Base-by-base conservation (phyloP, 2,888 invertebrate genomes). In the Listrodromus nycthemerus region DNA sequence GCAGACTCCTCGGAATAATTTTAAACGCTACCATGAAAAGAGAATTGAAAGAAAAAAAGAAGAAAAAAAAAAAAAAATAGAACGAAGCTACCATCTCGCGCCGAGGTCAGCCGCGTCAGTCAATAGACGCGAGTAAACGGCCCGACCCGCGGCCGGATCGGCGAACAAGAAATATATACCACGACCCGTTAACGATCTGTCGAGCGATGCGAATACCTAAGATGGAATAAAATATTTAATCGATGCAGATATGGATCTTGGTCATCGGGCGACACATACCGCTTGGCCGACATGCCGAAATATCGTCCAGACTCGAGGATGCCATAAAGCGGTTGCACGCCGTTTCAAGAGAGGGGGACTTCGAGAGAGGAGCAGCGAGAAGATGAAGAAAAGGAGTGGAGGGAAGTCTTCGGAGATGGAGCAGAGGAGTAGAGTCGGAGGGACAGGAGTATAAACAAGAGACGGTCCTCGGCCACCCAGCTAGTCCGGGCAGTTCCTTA, bases 381-480 rank as follows among this genome's bases (percentile, higher is more conserved):
- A 37, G 52, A 58, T 48, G 58, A 45, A 55, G 80, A 78, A 75
- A 80, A 58, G 61, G 76, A 37, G 61, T 37, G 41, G 50, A 48
- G 45, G 55, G 55, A 30, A 83, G 65, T 69, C 66, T 80, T 58
- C 52, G 69, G 78, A 77, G 83, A 86, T 81, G 80, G 86, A 86
- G 82, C 82, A 82, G 85, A 78, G 86, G 83, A 87, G 89, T 85
- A 81, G 86, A 85, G 85, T 85, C 86, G 82, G 87, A 85, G 80
- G 86, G 87, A 88, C 87, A 90, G 84, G 88, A 89, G 89, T 88
- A 89, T 90, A 90, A 90, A 89, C 89, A 90, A 89, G 88, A 89
- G 89, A 89, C 87, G 89, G 87, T 89, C 87, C 86, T 83, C 89
- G 93, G 91, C 93, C 93, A 93, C 93, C 93, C 93, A 93, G 90